Conservation (phyloP, 2,113 vertebrate genomes). For the Mastomys coucha region DNA sequence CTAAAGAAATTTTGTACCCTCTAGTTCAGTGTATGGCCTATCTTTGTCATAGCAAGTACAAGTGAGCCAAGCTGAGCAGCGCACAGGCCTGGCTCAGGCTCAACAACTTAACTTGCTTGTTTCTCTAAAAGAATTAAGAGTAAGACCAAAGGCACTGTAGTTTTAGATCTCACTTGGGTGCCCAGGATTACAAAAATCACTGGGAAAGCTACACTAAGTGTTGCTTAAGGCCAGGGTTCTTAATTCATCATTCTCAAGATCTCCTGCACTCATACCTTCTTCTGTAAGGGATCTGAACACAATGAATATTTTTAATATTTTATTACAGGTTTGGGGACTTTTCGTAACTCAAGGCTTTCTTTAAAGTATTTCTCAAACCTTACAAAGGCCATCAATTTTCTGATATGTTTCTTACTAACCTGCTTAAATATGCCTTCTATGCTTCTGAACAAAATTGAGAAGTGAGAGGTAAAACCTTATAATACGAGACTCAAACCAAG, state of each 20-base stretch:
- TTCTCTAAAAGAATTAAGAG: not conserved
- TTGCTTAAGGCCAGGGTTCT: not conserved
- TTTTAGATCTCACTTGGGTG: not conserved
- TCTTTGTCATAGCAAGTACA: not conserved
- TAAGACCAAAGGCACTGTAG: not conserved
- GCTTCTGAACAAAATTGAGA: conserved; percentile 27
- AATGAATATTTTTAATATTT: not conserved
- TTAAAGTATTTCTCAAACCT: not conserved
- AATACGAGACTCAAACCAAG: too few relatives aligned
- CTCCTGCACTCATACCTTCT: not conserved
- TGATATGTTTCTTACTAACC: not conserved
- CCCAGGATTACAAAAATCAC: too few relatives aligned
- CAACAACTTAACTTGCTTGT: not conserved
- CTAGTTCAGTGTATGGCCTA: not conserved
- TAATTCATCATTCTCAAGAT: not conserved
- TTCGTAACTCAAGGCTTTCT: not conserved
- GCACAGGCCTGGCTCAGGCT: not conserved
- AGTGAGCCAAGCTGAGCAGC: not conserved
- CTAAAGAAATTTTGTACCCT: not conserved
- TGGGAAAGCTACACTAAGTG: too few relatives aligned
- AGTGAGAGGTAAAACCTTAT: not conserved
- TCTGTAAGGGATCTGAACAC: not conserved
- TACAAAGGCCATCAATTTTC: not conserved
- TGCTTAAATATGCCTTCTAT: not conserved
- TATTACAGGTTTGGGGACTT: not conserved